Evolutionary conservation across 2,797 vertebrate species (phyloP), one percentile per base, ranked within the genome.

Genomic region (Hypotaenidia okinawae): DNA sequence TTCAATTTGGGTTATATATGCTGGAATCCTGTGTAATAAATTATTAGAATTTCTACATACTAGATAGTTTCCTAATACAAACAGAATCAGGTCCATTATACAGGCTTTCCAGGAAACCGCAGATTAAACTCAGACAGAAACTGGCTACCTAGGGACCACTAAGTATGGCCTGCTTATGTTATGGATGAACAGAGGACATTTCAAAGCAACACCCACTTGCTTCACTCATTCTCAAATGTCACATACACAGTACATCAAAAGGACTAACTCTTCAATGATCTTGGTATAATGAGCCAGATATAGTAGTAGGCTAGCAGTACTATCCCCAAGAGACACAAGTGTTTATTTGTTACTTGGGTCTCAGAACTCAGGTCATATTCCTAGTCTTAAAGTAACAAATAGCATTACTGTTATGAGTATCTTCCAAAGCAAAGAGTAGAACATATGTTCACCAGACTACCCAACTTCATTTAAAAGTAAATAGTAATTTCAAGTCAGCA

Each of bases 31-130:
- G 6, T 45, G 30, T 6, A 85, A 82, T 80, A 91, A 95, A 91
- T 94, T 43, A 80, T 55, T 13, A 78, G 16, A 70, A 77, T 83
- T 95, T 83, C 57, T 91, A 87, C 47, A 80, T 93, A 54, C 52
- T 30, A 92, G 94, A 92, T 95, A 95, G 87, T 76, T 93, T 94
- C 84, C 74, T 85, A 87, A 74, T 51, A 57, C 84, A 94, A 92
- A 89, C 47, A 94, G 61, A 89, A 87, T 72, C n/a, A 54, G 13
- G 39, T 93, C 94, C 89, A 94, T 92, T 43, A 51, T 9, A 33
- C 35, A 94, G 30, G 87, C 84, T 72, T 80, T 89, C 62, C 82
- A 85, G n/a, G 45, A 92, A 49, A 93, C 68, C 51, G 54, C 28
- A 95, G 84, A 81, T 92, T 72, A 94, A 87, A 51, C 35, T 32